These are phyloP conservation scores for Danaus melanippus DNA, from an alignment of 1,140 invertebrate species.

Conservation along the genomic window DNA sequence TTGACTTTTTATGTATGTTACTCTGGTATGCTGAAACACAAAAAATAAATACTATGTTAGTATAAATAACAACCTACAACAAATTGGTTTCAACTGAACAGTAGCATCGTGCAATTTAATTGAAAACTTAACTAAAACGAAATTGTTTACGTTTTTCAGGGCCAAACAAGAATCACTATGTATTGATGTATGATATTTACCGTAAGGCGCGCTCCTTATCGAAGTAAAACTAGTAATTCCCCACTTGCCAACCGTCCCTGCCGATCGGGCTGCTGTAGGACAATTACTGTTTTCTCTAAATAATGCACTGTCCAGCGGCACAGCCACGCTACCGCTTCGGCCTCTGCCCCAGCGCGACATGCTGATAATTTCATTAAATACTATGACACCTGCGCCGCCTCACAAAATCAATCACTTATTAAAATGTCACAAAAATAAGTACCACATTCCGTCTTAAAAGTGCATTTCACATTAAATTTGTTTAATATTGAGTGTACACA, in stretches of 20 bases:
- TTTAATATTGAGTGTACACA: constrained; percentile 20
- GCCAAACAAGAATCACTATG: constrained; percentile 23
- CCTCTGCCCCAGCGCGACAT: constrained; percentile 77
- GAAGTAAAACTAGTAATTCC: constrained; percentile 94
- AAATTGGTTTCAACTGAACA: constrained; percentile 1
- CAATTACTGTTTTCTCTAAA: constrained; percentile 91
- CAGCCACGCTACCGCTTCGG: constrained; percentile 74
- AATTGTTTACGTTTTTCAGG: constrained; percentile 27
- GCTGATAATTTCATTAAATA: constrained; percentile 69
- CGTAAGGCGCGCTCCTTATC: constrained; percentile 84
- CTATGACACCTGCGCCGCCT: constrained; percentile 60
- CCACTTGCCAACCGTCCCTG: constrained; percentile 93
- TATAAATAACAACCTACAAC: background rate
- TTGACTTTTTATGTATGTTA: constrained; percentile 68
- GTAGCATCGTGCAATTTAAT: background rate
- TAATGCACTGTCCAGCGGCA: constrained; percentile 75
- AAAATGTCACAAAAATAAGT: constrained; percentile 56
- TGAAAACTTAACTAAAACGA: background rate
- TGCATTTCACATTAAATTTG: constrained; percentile 25
- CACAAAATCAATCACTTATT: constrained; percentile 46
- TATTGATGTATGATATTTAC: constrained; percentile 56
- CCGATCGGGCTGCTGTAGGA: constrained; percentile 88
- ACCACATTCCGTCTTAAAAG: constrained; percentile 40
- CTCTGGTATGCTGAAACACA: constrained; percentile 59
- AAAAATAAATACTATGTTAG: constrained; percentile 6